Base-by-base conservation (phyloP, 2,797 vertebrate species). In the Crocodylus rhombifer region DNA sequence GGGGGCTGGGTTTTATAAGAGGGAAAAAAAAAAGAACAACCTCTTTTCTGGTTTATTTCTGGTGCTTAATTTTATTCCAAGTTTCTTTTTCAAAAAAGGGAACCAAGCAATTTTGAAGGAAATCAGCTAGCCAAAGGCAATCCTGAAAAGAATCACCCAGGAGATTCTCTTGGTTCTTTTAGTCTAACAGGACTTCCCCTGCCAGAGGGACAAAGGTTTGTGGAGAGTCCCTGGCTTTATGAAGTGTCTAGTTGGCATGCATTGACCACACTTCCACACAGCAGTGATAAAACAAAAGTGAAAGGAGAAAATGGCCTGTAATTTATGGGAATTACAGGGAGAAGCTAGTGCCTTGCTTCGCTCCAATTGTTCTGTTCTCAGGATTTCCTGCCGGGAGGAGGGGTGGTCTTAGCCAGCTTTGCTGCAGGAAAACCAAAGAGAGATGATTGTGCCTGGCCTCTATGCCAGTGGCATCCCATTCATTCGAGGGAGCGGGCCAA, bases 141-240 rank as follows among this genome's bases (percentile, higher is more conserved):
- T 73, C 67, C 57, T 33, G 7, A 76, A 80, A 80, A 78, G 69
- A 87, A 86, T 26, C 51, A 69, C 26, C 0, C 1, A 64, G 80
- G 74, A 65, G 63, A 25, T 79, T 74, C 82, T 87, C 83, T 87
- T 79, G 85, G n/a, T 87, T 58, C 42, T 20, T 92, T 92, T 64
- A 7, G 80, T 60, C 78, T 18, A 6, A 64, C 85, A 88, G 73
- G 64, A 69, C 28, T 96, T 91, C 18, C 80, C 57, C 85, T 82
- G 55, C 0, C 0, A 17, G 69, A 57, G 80, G 69, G 60, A 63
- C 5, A 56, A 63, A 61, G 74, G 75, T 71, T 64, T 56, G 30
- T 56, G 87, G 81, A 75, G 73, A 56, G 63, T 74, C 64, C 78
- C 63, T 87, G 75, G 30, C 63, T 83, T 18, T 67, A 26, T 71